phyloP scores from a whole-genome alignment of 2,888 invertebrate species.

The Thumatha senex region DNA sequence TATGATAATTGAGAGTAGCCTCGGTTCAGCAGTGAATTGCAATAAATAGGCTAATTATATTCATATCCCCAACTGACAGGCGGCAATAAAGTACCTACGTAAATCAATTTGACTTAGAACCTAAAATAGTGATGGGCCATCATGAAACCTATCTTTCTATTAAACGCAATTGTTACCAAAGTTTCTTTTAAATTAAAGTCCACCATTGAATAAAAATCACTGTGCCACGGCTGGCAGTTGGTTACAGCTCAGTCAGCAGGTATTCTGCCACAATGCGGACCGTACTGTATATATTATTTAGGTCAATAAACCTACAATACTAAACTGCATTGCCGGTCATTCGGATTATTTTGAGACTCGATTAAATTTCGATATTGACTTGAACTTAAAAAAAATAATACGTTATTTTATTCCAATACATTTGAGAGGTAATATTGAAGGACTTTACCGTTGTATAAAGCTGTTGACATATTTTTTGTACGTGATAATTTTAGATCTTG shows the following conservation, averaged over 20 bases:
- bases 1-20: too few species aligned
- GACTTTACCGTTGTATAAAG: too few species aligned
- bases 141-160: not conserved
- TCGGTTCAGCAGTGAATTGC: too few species aligned
- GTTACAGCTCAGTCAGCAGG: conserved; percentile 29
- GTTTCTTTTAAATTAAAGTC: conserved; percentile 1
- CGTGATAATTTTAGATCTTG: too few species aligned
- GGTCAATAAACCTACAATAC: conserved; percentile 36
- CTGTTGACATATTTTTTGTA: too few species aligned
- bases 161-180: too few species aligned
- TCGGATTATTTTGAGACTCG: conserved; percentile 19
- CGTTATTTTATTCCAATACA: too few species aligned
- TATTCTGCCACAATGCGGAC: conserved; percentile 33
- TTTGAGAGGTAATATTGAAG: too few species aligned
- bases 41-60: not conserved
- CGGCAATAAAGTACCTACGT: too few species aligned
- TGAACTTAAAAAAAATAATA: not conserved
- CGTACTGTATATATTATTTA: conserved; percentile 33
- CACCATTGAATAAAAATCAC: conserved; percentile 6
- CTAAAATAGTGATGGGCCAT: too few species aligned
- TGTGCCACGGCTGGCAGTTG: conserved; percentile 15
- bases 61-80: too few species aligned
- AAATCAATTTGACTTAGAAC: too few species aligned
- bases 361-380: not conserved
- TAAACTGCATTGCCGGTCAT: conserved; percentile 30